Base-by-base conservation (phyloP, 1,140 invertebrate genomes). In the Zophobas morio region DNA sequence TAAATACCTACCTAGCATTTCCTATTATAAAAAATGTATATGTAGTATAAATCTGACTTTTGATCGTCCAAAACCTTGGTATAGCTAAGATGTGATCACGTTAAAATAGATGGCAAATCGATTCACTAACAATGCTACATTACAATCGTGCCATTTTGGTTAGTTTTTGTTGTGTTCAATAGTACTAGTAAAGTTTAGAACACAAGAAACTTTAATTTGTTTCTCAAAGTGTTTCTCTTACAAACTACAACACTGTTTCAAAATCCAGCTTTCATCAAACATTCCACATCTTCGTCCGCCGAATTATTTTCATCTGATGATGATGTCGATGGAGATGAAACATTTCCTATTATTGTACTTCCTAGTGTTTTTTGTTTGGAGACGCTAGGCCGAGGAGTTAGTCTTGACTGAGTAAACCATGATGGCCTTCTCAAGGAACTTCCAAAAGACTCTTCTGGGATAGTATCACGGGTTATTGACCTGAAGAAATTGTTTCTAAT, bases 251-350 rank as follows among this genome's bases (percentile, higher is more conserved):
- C 47, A 72, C 74, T 75, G 78, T 76, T 78, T 81, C 80, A 84
- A 74, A 84, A 83, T 70, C 81, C 81, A 53, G 82, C 81, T 75
- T 85, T 85, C 84, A 86, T 85, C n/a, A 86, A 79, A 75, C 81
- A 80, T 57, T 86, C 83, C 37, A 81, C 75, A 66, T 85, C 85
- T 6, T 81, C 81, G 1, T 85, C 84, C 1, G 70, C 79, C 1
- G 84, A 83, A 47, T 20, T 20, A 20, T 57, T 70, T 32, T 81
- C 81, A 3, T 79, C 79, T 36, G 81, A 76, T 40, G 74, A 46
- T 33, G 81, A 77, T 63, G 82, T 72, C 5, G 85, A 85, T n/a
- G 85, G 81, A n/a, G 84, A 85, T 56, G 84, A 82, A 1, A 82
- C 81, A 20, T 80, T 82, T 34, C 79, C 80, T 79, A 86, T 82